Conservation (phyloP, 1,140 invertebrate genomes). For the Macrocentrus cingulum region DNA sequence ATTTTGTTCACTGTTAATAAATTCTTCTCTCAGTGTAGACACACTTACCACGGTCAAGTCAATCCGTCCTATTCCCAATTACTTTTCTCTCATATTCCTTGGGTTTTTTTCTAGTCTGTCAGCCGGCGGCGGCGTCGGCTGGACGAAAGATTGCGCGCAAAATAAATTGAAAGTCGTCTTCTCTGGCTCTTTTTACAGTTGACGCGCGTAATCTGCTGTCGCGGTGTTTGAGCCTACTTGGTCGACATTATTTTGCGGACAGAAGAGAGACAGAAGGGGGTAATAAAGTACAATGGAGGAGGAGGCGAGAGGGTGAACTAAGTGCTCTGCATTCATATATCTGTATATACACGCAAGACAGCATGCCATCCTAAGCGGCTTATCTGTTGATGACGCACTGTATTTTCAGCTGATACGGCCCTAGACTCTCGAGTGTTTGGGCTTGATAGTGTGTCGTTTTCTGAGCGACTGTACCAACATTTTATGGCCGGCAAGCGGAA, state of each 20-base stretch:
- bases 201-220: conserved; percentile 21
- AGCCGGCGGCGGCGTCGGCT: too few relatives aligned
- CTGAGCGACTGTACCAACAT: conserved; percentile 20
- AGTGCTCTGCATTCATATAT: too few relatives aligned
- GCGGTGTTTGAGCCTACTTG: conserved; percentile 15
- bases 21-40: too few relatives aligned
- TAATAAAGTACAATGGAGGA: background rate
- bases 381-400: conserved; percentile 52
- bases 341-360: conserved; percentile 28
- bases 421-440: conserved; percentile 32
- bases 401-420: conserved; percentile 38
- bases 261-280: conserved; percentile 5
- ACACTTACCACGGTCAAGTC: too few relatives aligned
- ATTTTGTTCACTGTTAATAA: too few relatives aligned
- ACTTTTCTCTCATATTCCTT: too few relatives aligned
- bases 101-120: too few relatives aligned
- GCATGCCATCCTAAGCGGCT: conserved; percentile 47
- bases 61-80: too few relatives aligned
- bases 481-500: background rate
- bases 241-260: conserved; percentile 22
- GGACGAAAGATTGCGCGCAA: too few relatives aligned
- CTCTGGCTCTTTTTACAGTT: background rate
- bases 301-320: too few relatives aligned
- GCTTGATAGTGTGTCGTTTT: conserved; percentile 47
- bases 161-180: conserved; percentile 4